phyloP scores from a whole-genome alignment of 1,140 invertebrate genomes.

The Ruditapes philippinarum region DNA sequence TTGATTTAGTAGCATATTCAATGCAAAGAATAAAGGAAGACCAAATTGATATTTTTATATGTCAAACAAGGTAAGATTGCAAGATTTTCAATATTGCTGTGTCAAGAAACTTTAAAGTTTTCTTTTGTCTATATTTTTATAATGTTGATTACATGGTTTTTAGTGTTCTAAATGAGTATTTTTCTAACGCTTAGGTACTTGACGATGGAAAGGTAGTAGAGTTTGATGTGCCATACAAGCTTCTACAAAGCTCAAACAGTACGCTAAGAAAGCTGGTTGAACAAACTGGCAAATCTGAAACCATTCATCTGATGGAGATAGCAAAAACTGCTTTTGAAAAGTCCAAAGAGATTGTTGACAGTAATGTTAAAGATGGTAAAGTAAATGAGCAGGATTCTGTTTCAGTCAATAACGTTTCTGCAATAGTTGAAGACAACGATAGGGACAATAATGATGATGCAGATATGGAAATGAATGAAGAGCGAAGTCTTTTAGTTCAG shows the following conservation, averaged over 20 bases:
- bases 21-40: too few species aligned
- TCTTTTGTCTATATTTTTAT: too few species aligned
- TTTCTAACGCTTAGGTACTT: slow-evolving; percentile 77
- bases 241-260: slow-evolving; percentile 88
- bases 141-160: too few species aligned
- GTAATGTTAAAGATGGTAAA: not conserved
- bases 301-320: slow-evolving; percentile 76
- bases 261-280: slow-evolving; percentile 87
- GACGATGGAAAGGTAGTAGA: slow-evolving; percentile 87
- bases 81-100: too few species aligned
- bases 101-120: too few species aligned
- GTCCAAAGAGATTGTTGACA: not conserved
- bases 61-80: too few species aligned
- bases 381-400: not conserved
- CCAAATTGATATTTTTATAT: too few species aligned
- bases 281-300: slow-evolving; percentile 81
- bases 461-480: not conserved
- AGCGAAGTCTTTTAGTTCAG: not conserved
- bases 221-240: slow-evolving; percentile 90
- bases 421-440: not conserved
- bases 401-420: slow-evolving; percentile 22
- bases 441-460: not conserved
- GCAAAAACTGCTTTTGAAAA: slow-evolving; percentile 70
- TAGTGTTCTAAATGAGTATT: too few species aligned
- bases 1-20: too few species aligned